Conservation (phyloP, 2,113 vertebrate species). For the Corvus hawaiiensis region DNA sequence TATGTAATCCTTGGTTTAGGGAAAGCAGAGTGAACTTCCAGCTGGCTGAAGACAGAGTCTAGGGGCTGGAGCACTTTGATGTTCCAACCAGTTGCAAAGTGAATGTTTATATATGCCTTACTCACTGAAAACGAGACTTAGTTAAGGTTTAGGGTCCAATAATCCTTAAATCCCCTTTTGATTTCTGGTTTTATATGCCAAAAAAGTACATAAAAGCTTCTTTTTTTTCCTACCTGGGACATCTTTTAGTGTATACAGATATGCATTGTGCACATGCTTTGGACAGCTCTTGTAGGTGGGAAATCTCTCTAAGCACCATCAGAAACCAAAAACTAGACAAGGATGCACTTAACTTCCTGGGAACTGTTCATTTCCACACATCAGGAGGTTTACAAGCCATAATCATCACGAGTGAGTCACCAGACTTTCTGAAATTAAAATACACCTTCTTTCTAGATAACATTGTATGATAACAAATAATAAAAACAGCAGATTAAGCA, state of each 20-base stretch:
- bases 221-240: not conserved
- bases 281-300: not conserved
- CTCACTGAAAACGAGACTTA: not conserved
- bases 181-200: not conserved
- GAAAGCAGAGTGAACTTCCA: not conserved
- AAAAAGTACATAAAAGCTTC: too few relatives aligned
- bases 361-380: not conserved
- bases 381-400: not conserved
- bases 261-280: not conserved
- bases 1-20: not conserved
- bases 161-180: not conserved
- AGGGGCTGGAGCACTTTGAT: not conserved
- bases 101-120: not conserved
- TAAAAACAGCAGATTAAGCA: not conserved
- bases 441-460: not conserved
- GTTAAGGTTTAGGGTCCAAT: not conserved
- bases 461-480: not conserved
- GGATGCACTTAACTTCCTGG: not conserved
- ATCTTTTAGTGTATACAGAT: not conserved
- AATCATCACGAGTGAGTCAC: not conserved
- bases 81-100: not conserved
- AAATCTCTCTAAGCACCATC: not conserved
- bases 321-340: not conserved
- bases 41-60: not conserved
- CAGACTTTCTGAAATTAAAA: not conserved